Conservation (phyloP, 2,797 vertebrate genomes). For the Chelon labrosus region DNA sequence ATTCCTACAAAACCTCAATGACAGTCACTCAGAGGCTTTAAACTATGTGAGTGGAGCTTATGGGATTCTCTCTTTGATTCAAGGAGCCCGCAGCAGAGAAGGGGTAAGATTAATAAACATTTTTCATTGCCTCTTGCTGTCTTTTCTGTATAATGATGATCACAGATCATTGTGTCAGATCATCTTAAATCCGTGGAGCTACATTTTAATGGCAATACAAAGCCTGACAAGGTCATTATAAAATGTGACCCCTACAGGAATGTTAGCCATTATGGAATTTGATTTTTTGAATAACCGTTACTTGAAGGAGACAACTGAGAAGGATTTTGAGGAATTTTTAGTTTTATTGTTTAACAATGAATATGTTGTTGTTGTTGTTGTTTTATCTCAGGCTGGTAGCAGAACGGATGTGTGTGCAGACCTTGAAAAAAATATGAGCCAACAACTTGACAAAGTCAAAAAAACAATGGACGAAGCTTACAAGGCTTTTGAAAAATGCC, state of each 20-base stretch:
- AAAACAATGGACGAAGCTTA: background rate
- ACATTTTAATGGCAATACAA: no score
- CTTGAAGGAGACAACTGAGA: no score
- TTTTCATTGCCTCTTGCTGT: background rate
- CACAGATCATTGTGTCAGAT: no score
- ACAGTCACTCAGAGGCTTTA: constrained; percentile 37
- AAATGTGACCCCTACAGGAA: no score
- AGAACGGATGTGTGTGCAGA: background rate
- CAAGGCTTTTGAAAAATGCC: constrained; percentile 17
- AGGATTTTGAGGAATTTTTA: no score
- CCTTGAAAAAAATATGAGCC: background rate
- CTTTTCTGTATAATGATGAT: no score
- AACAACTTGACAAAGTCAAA: background rate
- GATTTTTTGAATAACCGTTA: no score
- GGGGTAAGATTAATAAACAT: constrained; percentile 18
- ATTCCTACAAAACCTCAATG: constrained; percentile 44
- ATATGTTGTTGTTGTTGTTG: background rate
- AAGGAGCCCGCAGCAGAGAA: constrained; percentile 20
- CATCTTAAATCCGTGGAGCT: background rate
- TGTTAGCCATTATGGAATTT: no score
- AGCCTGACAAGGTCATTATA: no score
- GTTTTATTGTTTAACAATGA: background rate
- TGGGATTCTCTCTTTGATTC: constrained; percentile 67
- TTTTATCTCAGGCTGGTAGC: constrained; percentile 29
- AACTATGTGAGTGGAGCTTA: constrained; percentile 60